Conservation (phyloP, 2,113 vertebrate species). For the Datnioides undecimradiatus region DNA sequence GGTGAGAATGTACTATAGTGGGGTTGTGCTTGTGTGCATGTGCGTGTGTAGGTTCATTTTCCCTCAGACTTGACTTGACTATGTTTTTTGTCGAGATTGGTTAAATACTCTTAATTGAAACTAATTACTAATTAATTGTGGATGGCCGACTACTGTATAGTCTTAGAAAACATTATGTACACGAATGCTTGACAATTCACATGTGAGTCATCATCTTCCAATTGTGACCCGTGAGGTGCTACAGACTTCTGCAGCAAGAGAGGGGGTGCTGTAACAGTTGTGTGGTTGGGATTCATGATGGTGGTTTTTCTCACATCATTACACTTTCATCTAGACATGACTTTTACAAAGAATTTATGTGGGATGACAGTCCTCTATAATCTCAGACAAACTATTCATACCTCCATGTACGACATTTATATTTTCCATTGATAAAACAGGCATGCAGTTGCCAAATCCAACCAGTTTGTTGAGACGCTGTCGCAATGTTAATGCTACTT, state of each 20-base stretch:
- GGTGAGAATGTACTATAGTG: slow-evolving; percentile 8
- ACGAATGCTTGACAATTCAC: background rate
- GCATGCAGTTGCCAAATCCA: background rate
- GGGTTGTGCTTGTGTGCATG: background rate
- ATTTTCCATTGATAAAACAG: slow-evolving; percentile 34
- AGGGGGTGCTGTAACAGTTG: slow-evolving; percentile 17
- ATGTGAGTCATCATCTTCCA: slow-evolving; percentile 67
- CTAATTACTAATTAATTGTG: no score
- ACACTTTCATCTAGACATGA: slow-evolving; percentile 19
- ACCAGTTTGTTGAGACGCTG: background rate
- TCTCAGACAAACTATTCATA: slow-evolving; percentile 9
- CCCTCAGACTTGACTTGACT: background rate
- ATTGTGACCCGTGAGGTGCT: slow-evolving; percentile 39
- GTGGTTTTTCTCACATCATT: slow-evolving; percentile 4
- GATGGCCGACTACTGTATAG: no score
- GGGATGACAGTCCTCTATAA: slow-evolving; percentile 24
- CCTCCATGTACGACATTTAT: background rate
- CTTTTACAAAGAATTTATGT: slow-evolving; percentile 29
- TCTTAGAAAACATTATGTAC: no score
- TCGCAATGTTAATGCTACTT: background rate
- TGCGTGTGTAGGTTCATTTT: slow-evolving; percentile 30
- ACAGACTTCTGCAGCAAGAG: background rate
- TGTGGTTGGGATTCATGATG: slow-evolving; percentile 42
- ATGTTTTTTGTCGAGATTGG: background rate
- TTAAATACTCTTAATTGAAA: background rate